Base-by-base conservation (phyloP, 2,888 invertebrate genomes). In the Syrista parreyssii region DNA sequence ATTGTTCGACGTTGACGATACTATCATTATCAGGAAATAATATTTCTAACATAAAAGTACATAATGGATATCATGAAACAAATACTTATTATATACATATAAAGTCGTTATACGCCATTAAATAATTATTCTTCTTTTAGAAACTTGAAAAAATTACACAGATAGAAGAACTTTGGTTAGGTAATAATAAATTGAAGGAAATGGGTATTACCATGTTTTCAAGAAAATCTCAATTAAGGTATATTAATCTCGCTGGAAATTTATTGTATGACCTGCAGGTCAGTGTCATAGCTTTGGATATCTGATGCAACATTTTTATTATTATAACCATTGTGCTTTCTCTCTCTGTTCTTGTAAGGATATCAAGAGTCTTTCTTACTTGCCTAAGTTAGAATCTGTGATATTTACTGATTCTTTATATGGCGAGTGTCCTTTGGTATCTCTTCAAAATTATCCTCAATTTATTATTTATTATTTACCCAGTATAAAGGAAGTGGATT, bases 241-340 rank as follows among this genome's bases (percentile, higher is more conserved):
- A 75, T 34, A 69, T 86, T 1, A 86, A 86, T 79, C 77, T 86
- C n/a, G 82, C 86, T 74, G 83, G 83, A 73, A 86, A 86, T 80
- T 80, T 77, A 34, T 79, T 86, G 34, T 74, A 55, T 33, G 74
- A 77, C 33, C 75, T 86, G 33, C 78, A 79, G 76, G 86, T 86
- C 55, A 55, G 55, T 55, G 6, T 23, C 55, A 23, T 23, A 55
- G 9, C 55, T 55, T 55, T 55, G 23, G 23, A 23, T 55, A 55
- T 40, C 40, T 15, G 40, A 40, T 55, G 55, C 55, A 55, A 23
- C 23, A 55, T 55, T 23, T 9, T 55, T 55, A 23, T 55, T 55
- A 55, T 55, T 9, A 55, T 15, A 23, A 55, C 55, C 55, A 55
- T 55, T 23, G 9, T 23, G 6, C 55, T 23, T 55, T 55, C 23